Base-by-base conservation (phyloP, 2,888 invertebrate species). In the Agrochola lota region DNA sequence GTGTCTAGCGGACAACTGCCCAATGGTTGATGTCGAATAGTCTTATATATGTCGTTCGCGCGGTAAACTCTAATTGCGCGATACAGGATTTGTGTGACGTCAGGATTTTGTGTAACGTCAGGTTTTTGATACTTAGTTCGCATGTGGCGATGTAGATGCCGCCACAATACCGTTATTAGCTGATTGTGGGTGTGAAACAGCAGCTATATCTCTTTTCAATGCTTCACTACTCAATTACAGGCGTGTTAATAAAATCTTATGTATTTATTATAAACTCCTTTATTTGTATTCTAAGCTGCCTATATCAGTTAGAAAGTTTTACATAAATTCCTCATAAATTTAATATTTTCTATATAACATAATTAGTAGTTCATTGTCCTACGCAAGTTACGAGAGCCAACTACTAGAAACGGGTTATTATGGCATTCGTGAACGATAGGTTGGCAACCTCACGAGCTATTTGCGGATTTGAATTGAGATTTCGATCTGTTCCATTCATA, bases 361-460 rank as follows among this genome's bases (percentile, higher is more conserved):
- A 60, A 84, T 84, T 80, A 85, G 62, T 80, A 81, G 83, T 83
- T 83, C 83, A 83, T 83, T 81, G 85, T 85, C 83, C 83, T 85
- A 71, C 73, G 85, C 71, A 71, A 74, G 71, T 81, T 85, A 85
- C 55, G 72, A 85, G 81, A 76, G 67, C 77, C 70, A 55, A 85
- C 85, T 85, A 59, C 70, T 52, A 71, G 82, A 85, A 83, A 83
- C 83, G 70, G 85, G 83, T 83, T 83, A 77, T 83, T 83, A 77
- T 85, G 46, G 83, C 73, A 77, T 85, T 81, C 71, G 82, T 71
- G 73, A 81, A 68, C 83, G 59, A 74, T 85, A 83, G 83, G 83
- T 83, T 83, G 83, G 60, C 83, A 83, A 83, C 83, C 83, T 83
- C 82, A 57, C 60, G 49, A 23, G 73, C 85, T 83, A 85, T 83